Evolutionary conservation across 2,888 invertebrate species (phyloP).

Genomic region (Cyclophora albipunctata): DNA sequence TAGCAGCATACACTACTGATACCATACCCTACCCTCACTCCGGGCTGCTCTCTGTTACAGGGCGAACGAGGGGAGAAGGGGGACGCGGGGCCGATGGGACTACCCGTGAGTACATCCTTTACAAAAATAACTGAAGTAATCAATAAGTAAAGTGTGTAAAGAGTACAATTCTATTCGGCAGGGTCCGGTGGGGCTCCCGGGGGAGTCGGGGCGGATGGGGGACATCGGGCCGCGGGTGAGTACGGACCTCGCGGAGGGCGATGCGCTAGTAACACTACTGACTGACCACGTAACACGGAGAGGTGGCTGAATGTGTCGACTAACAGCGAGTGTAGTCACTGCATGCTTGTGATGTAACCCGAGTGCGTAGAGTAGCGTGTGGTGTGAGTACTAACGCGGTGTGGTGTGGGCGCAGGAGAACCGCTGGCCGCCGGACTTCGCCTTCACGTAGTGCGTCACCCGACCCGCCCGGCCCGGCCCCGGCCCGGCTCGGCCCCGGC

Average conservation of each 20-base stretch:
- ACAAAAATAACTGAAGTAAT: too few species aligned
- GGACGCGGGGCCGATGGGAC: conserved; percentile 95
- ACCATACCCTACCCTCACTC: neutral
- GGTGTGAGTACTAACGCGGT: conserved; percentile 37
- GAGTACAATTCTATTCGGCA: conserved; percentile 30
- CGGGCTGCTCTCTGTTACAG: conserved; percentile 53
- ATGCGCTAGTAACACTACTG: neutral
- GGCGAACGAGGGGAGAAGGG: conserved; percentile 88
- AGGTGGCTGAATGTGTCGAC: neutral
- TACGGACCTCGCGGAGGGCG: conserved; percentile 17
- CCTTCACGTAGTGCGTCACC: conserved; percentile 54
- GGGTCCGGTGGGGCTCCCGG: conserved; percentile 89
- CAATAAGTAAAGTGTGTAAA: too few species aligned
- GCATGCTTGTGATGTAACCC: neutral
- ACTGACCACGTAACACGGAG: too few species aligned
- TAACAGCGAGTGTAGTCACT: neutral
- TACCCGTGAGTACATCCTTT: conserved; percentile 84
- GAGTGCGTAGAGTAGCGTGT: neutral
- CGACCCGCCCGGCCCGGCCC: conserved; percentile 10
- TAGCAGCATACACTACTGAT: neutral
- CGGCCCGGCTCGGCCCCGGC: conserved; percentile 11
- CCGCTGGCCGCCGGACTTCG: conserved; percentile 67
- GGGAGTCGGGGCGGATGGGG: conserved; percentile 84
- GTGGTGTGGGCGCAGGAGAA: conserved; percentile 55
- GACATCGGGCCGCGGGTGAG: conserved; percentile 87